Percentiles rank a stretch among this genome's conserved stretches.
Evolutionary conservation across 2,797 vertebrate genomes (phyloP).

Genomic region (Geotrypetes seraphini): DNA sequence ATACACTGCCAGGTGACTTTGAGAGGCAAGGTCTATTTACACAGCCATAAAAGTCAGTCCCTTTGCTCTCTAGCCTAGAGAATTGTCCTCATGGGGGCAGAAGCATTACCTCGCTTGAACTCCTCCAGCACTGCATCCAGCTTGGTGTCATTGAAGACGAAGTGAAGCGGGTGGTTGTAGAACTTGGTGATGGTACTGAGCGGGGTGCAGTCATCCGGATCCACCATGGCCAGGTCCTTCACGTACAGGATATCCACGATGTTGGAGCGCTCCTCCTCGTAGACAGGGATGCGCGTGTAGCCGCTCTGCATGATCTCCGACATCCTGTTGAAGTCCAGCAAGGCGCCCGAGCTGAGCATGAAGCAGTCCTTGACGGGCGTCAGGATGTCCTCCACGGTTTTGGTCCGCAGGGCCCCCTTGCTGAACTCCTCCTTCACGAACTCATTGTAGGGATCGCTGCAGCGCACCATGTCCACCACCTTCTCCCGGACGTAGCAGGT

Average conservation of each 20-base stretch:
- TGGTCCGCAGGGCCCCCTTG: conserved; percentile 66
- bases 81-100: no score
- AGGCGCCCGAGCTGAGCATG: conserved; percentile 69
- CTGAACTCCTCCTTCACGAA: conserved; percentile 81
- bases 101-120: conserved; percentile 73
- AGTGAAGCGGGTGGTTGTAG: conserved; percentile 87
- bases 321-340: conserved; percentile 81
- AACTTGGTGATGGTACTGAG: conserved; percentile 88
- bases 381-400: conserved; percentile 83
- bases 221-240: conserved; percentile 79
- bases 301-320: conserved; percentile 88
- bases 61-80: no score
- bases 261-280: conserved; percentile 84
- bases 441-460: conserved; percentile 77
- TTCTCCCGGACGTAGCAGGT: conserved; percentile 60
- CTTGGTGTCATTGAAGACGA: conserved; percentile 87
- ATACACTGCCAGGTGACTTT: no score
- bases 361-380: conserved; percentile 82
- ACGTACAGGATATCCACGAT: conserved; percentile 83
- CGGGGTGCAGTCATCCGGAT: conserved; percentile 79
- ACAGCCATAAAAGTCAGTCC: no score
- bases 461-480: conserved; percentile 70
- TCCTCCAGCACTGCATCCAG: conserved; percentile 86
- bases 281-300: conserved; percentile 81
- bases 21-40: no score